Evolutionary conservation across 2,797 vertebrate species (phyloP), one percentile per base, ranked within the genome.

Genomic region (Silurus lanzhouensis): DNA sequence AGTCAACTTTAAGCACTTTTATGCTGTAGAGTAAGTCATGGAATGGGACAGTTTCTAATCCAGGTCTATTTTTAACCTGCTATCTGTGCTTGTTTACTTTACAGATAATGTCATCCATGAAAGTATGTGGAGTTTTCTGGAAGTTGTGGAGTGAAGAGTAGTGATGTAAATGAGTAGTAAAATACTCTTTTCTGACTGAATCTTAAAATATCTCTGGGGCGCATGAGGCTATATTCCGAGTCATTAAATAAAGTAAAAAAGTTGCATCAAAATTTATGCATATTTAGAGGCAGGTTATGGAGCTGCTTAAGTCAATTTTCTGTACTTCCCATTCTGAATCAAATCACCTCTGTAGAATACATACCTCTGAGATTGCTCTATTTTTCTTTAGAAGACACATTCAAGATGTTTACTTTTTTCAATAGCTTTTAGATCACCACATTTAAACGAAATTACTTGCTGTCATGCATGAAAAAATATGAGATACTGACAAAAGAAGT

Each of bases 291-390:
- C n/a, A 75, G 58, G 38, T 63, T 63, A 67, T 67, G 63, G 46
- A 81, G 79, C 22, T 67, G 46, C 46, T 81, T 79, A 63, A 61
- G 58, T 22, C 14, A 4, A 48, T 80, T 80, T 80, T 64, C 20
- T 63, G 9, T 58, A 60, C 60, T 64, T 3, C 60, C 44, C 44
- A 66, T 66, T 81, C n/a, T 66, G 25, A 79, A 79, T 63, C 31
- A 79, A 79, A 79, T 63, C 60, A 64, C 38, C 20, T 63, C 13
- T 6, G 0, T 12, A 2, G 44, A 81, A n/a, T 64, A 25, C 44
- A 27, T 25, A n/a, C 78, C n/a, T 66, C n/a, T 5, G 31, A 22
- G 58, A 46, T 46, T 63, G 57, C 58, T 58, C 58, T 9, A 77
- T 12, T 13, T 77, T 58, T 60, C 57, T 22, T 46, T 0, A 79